Evolutionary conservation across 2,888 invertebrate genomes (phyloP).

Genomic region (Mythimna loreyi): DNA sequence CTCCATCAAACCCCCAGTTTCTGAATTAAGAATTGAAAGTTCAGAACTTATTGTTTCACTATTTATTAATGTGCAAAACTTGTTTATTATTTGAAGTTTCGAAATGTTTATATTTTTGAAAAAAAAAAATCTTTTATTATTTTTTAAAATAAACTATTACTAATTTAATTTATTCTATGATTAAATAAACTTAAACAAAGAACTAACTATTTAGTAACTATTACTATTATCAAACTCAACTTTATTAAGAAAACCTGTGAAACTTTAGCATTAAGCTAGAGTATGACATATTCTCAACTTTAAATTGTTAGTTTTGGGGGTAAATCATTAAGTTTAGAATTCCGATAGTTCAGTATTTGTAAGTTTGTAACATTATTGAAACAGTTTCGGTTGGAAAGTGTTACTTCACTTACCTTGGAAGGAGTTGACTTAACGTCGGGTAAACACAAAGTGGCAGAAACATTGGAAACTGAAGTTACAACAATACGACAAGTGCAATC

Average conservation of each 20-base stretch:
- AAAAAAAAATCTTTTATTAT: no score
- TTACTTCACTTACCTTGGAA: conserved; percentile 56
- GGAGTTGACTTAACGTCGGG: conserved; percentile 36
- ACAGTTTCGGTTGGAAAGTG: conserved; percentile 15
- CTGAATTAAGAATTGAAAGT: neutral
- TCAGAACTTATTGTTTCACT: neutral
- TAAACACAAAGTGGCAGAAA: conserved; percentile 46
- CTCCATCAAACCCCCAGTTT: neutral
- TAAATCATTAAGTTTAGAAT: neutral
- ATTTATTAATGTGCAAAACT: no score
- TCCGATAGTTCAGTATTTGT: neutral
- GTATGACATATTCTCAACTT: neutral
- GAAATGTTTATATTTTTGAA: no score
- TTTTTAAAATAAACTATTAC: no score
- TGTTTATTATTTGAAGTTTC: no score
- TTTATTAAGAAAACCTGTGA: neutral
- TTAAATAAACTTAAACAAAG: no score
- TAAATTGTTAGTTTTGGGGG: neutral
- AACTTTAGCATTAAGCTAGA: neutral
- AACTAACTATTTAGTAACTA: no score
- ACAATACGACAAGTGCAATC: conserved; percentile 35
- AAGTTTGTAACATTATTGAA: conserved; percentile 5
- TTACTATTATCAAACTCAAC: neutral
- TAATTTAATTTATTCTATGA: no score
- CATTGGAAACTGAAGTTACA: conserved; percentile 40